Conservation (phyloP, 2,888 invertebrate species). For the Flabesymbios commensalis region DNA sequence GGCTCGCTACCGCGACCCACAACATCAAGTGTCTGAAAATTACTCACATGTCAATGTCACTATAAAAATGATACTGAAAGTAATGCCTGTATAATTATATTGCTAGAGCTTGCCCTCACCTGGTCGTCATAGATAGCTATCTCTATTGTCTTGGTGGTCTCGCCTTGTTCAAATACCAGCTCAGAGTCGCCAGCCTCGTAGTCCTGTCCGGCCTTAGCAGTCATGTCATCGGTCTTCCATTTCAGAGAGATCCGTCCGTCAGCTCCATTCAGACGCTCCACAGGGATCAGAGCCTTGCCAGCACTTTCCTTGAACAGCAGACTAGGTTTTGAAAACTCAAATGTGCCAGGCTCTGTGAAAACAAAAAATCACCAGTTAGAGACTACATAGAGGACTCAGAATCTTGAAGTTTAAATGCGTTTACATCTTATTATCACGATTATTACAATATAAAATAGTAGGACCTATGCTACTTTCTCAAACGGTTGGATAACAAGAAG, state of each 20-base stretch:
- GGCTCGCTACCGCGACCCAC: too few relatives aligned
- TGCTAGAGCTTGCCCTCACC: too few relatives aligned
- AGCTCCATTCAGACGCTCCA: slow-evolving; percentile 65
- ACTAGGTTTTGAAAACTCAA: slow-evolving; percentile 67
- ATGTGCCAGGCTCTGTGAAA: slow-evolving; percentile 65
- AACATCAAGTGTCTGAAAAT: too few relatives aligned
- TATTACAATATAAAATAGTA: too few relatives aligned
- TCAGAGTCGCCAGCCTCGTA: slow-evolving; percentile 65
- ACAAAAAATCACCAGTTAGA: not conserved
- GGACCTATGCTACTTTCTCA: too few relatives aligned
- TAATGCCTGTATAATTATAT: too few relatives aligned
- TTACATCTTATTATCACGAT: too few relatives aligned
- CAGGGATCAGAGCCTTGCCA: slow-evolving; percentile 63
- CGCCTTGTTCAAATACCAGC: slow-evolving; percentile 60
- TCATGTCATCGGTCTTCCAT: slow-evolving; percentile 67
- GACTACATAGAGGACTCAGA: not conserved
- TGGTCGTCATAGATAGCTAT: slow-evolving; percentile 66
- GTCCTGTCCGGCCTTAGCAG: slow-evolving; percentile 66
- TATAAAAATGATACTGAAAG: too few relatives aligned
- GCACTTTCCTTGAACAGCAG: slow-evolving; percentile 67
- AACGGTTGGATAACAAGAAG: too few relatives aligned
- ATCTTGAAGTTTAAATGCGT: not conserved
- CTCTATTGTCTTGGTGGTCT: slow-evolving; percentile 65
- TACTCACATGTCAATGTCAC: too few relatives aligned
- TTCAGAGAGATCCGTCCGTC: slow-evolving; percentile 65